phyloP scores from a whole-genome alignment of 2,113 vertebrate genomes.

The Nothoprocta pentlandii region DNA sequence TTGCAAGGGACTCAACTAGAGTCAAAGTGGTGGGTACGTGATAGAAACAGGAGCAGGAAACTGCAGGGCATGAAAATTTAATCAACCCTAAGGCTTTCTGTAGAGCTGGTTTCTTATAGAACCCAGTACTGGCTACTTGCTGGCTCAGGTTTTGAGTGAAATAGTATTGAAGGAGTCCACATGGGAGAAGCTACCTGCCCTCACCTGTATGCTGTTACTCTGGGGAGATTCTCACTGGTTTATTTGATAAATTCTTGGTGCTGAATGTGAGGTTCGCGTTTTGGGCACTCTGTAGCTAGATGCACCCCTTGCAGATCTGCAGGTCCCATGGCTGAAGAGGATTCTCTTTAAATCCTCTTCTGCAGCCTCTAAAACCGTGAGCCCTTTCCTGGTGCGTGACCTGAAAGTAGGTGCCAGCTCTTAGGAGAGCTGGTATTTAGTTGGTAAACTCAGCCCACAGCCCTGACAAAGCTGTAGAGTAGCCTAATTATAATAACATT shows the following conservation, averaged over 20 bases:
- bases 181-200: neutral
- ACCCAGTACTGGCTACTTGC: neutral
- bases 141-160: neutral
- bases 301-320: neutral
- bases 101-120: neutral
- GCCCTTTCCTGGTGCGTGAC: neutral
- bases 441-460: neutral
- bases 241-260: neutral
- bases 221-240: neutral
- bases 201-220: rapidly evolving
- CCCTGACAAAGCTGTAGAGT: neutral
- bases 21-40: neutral
- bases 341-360: neutral
- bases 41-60: neutral
- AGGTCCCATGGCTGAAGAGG: neutral
- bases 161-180: neutral
- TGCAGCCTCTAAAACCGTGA: neutral
- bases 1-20: neutral
- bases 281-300: neutral
- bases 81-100: neutral
- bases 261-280: rapidly evolving
- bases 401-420: neutral
- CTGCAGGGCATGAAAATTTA: neutral
- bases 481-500: neutral
- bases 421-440: neutral